Base-by-base conservation (phyloP, 2,113 vertebrate species). In the Oxygymnocypris stewartii region DNA sequence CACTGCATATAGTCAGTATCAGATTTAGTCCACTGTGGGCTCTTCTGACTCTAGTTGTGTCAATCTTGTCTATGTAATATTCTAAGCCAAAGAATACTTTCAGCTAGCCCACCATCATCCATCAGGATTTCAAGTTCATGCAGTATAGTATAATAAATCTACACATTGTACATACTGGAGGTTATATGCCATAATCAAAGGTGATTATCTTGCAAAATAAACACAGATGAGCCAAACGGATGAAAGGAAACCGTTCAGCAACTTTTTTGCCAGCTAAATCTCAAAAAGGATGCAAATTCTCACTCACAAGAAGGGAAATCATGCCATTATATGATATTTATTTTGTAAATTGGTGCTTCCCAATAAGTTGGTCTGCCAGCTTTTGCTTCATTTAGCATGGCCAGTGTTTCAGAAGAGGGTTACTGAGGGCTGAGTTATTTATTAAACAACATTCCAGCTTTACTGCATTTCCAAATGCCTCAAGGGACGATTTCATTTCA, bases 371-470 rank as follows among this genome's bases (percentile, higher is more conserved):
- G 16, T 9, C 16, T 16, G 7, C 9, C 4, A 14, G 6, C 28
- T 51, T 83, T 20, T 71, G 59, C 69, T 1, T 10, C 44, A 40
- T 74, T 74, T 54, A 83, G 65, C 81, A 18, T 51, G 67, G 7
- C 13, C 35, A 74, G 82, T 14, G 6, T 54, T 51, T 71, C 49
- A 4, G 35, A 47, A 37, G 67, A 51, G 18, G 73, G 86, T 80
- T 87, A 87, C 79, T 80, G 84, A 86, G 71, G 88, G 88, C 44
- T 89, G 28, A 23, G 61, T 13, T 89, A 79, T 91, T 89, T 91
- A 93, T 93, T 89, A 91, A 93, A 92, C 87, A 87, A 88, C 82
- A 89, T 88, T 88, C 90, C 65, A 90, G 75, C 49, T 84, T 89
- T 89, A 88, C 84, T 91, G 81, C 89, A 83, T 89, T 89, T 88